Evolutionary conservation across 2,888 invertebrate species (phyloP), one percentile per base, ranked within the genome.

Genomic region (Lochmaea crataegi): DNA sequence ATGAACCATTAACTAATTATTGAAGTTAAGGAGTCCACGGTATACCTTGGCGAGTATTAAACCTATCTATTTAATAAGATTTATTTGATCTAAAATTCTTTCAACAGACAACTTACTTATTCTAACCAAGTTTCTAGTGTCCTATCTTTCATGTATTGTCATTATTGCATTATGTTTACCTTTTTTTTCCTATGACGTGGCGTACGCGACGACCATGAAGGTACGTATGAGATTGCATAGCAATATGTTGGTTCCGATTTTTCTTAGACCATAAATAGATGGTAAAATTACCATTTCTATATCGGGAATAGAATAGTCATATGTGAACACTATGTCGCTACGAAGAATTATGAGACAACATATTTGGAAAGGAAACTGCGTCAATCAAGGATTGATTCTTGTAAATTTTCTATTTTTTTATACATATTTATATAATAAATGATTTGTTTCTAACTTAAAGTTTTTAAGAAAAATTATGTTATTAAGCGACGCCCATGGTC

Each of bases 271-370:
- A 18, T 61, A 61, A 61, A 61, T 61, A 61, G 61, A 41, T 41
- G n/a, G 41, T 61, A 18, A 61, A 61, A 61, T 61, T 63, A 63
- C 61, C 61, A 63, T 63, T 63, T 63, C 42, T 41, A 63, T 63
- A 63, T 63, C 41, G 42, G 61, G 61, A 63, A 63, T 63, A 41
- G 38, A 61, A 61, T 61, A 63, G 42, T 63, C 61, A 63, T 63
- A 63, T 18, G 61, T 42, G 42, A 63, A 63, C 61, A 61, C 11
- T 63, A 63, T 63, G 61, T 63, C 61, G 16, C 42, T 18, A 42
- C 42, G 41, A 63, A 63, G 61, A 63, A 42, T 63, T 63, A 63
- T 63, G 61, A 11, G 7, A n/a, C 41, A 61, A 16, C 61, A n/a
- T 18, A 41, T 63, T 41, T 42, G 41, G 61, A 63, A 11, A 12